A percentile compares a stretch with the other conserved stretches of the same genome.
These are phyloP conservation scores for Stegodyphus mimosarum DNA, from an alignment of 1,140 invertebrate genomes.

Conservation along the genomic window DNA sequence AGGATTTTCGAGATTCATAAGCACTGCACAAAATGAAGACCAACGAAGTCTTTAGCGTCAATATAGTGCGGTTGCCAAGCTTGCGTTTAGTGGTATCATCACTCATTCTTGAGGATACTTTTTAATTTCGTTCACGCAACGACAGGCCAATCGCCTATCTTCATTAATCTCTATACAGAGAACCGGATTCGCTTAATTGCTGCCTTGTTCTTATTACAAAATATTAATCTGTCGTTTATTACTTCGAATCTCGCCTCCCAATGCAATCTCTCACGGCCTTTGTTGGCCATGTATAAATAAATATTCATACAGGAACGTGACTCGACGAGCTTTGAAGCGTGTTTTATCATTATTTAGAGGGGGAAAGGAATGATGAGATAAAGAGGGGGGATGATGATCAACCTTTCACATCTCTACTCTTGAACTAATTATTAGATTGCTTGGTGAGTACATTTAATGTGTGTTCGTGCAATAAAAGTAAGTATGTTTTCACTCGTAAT, in stretches of 20 bases:
- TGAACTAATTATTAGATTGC: too few species aligned
- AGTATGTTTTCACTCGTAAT: too few species aligned
- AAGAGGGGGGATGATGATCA: too few species aligned
- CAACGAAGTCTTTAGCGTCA: too few species aligned
- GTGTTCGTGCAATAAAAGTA: too few species aligned
- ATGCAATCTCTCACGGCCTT: conserved; percentile 22
- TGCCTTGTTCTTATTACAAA: conserved; percentile 42
- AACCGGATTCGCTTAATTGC: conserved; percentile 52
- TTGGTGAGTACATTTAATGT: too few species aligned
- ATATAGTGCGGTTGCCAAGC: too few species aligned
- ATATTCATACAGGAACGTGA: conserved; percentile 1
- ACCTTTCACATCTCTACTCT: too few species aligned
- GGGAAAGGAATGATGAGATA: too few species aligned
- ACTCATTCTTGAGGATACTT: conserved; percentile 20
- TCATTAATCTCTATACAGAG: conserved; percentile 37
- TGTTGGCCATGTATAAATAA: background rate
- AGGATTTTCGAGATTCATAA: too few species aligned
- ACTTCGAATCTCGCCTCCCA: conserved; percentile 26
- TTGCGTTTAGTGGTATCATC: conserved; percentile 1
- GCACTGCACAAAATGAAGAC: too few species aligned
- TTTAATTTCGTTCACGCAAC: conserved; percentile 18
- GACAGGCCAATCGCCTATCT: background rate
- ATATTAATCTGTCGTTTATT: conserved; percentile 51
- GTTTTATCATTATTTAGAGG: too few species aligned
- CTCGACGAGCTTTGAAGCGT: background rate